These are phyloP conservation scores for Ailuropoda melanoleuca DNA, from an alignment of 2,113 vertebrate genomes.

Conservation along the genomic window DNA sequence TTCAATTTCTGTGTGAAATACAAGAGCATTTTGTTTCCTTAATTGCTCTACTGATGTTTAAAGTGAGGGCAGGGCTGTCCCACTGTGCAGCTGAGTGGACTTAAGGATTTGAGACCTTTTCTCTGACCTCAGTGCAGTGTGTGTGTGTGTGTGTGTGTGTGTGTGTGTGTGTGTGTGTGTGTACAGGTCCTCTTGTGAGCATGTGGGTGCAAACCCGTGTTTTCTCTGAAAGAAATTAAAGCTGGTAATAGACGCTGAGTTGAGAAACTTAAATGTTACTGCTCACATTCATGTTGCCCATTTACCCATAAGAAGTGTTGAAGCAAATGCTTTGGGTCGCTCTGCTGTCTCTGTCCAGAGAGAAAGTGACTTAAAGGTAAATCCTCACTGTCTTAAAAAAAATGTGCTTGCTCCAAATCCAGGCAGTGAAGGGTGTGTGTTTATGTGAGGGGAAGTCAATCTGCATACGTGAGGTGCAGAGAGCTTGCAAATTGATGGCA, in stretches of 20 bases:
- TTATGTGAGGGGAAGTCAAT: neutral
- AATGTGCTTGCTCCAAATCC: neutral
- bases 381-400: neutral
- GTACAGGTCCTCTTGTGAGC: neutral
- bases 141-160: neutral
- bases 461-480: neutral
- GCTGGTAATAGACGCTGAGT: neutral
- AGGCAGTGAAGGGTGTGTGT: neutral
- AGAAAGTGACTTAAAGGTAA: neutral
- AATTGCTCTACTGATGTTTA: neutral
- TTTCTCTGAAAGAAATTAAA: neutral
- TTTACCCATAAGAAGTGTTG: neutral
- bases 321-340: neutral
- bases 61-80: neutral
- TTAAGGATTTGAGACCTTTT: neutral
- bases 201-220: fast-evolving
- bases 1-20: neutral
- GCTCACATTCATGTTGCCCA: neutral
- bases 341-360: neutral
- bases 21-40: neutral
- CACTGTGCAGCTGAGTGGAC: neutral
- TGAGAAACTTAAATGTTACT: neutral
- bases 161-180: neutral
- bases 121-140: neutral
- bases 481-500: neutral